Base-by-base conservation (phyloP, 2,797 vertebrate species). In the Catamblyrhynchus diadema region DNA sequence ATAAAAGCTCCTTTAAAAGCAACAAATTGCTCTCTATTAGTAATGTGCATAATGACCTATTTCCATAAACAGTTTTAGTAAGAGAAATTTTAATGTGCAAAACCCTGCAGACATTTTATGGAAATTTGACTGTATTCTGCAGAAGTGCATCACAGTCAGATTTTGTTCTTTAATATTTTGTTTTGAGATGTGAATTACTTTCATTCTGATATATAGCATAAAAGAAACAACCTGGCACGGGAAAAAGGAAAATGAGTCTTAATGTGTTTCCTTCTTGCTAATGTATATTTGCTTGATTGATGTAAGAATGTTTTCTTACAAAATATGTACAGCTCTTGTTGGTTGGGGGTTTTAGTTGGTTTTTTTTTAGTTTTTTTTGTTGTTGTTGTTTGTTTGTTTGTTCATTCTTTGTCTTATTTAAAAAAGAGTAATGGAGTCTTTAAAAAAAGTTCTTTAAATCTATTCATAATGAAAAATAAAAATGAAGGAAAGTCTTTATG, bases 61-160 rank as follows among this genome's bases (percentile, higher is more conserved):
- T 97, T 98, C 95, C 96, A 97, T 96, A 97, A 97, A 95, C 91
- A 96, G 96, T 97, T 97, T 97, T 93, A 96, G 82, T 71, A 94
- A 86, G 90, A 93, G 91, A 97, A 97, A 97, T 97, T 88, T 97
- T 96, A 94, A 97, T 97, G 87, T 94, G 79, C 53, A 98, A 98
- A 98, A 95, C 94, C 96, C 96, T 97, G 86, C 94, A 98, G 96
- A 97, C 90, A 95, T 97, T 96, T 97, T 97, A 98, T 97, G 95
- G 91, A 97, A 97, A 97, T 98, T 92, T 95, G 67, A 75, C 57
- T 85, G 48, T 72, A 87, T 91, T 97, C 87, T 80, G 71, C 69
- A 96, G 74, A 95, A 97, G 86, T 92, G 75, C 67, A 91, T 96
- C 92, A 87, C 78, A 91, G 64, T 73, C 82, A 83, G 95, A 96